These are phyloP conservation scores for Drosophila elegans DNA, from an alignment of 1,140 invertebrate species.

Conservation along the genomic window DNA sequence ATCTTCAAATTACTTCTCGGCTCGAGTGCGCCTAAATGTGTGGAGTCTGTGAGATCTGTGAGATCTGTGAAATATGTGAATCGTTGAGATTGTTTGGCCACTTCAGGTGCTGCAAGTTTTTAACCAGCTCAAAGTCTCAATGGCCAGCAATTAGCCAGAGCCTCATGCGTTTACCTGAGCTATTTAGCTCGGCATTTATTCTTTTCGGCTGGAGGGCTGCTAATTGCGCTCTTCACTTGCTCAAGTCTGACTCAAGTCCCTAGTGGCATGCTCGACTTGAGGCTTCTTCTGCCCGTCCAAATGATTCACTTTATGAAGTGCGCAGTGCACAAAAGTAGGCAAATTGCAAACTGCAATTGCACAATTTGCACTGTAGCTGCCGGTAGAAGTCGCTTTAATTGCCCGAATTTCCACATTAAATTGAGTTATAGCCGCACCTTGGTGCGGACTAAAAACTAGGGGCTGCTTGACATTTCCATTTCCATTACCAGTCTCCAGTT, in stretches of 20 bases:
- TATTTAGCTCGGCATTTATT: conserved; percentile 51
- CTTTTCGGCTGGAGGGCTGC: conserved; percentile 50
- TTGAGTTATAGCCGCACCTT: conserved; percentile 31
- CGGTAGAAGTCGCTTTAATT: conserved; percentile 36
- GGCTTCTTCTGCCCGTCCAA: conserved; percentile 31
- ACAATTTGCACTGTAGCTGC: neutral
- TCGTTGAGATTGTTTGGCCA: conserved; percentile 43
- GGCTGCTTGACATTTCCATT: conserved; percentile 6
- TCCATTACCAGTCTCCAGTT: neutral
- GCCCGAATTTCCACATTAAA: conserved; percentile 37
- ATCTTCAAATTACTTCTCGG: conserved; percentile 69
- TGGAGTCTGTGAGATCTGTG: conserved; percentile 3
- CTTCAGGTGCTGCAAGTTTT: conserved; percentile 55
- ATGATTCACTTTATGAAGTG: conserved; percentile 40
- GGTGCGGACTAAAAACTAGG: neutral
- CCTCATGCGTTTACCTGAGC: conserved; percentile 46
- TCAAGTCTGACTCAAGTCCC: conserved; percentile 29
- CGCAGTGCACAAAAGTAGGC: conserved; percentile 10
- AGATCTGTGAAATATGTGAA: conserved; percentile 19
- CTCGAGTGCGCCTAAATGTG: conserved; percentile 26
- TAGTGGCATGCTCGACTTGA: conserved; percentile 22
- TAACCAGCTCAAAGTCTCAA: conserved; percentile 59
- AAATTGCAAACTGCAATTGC: conserved; percentile 34
- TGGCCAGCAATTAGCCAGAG: conserved; percentile 74
- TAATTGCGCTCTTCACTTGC: conserved; percentile 70